phyloP scores from a whole-genome alignment of 2,888 invertebrate species.

The Phengaris arion region DNA sequence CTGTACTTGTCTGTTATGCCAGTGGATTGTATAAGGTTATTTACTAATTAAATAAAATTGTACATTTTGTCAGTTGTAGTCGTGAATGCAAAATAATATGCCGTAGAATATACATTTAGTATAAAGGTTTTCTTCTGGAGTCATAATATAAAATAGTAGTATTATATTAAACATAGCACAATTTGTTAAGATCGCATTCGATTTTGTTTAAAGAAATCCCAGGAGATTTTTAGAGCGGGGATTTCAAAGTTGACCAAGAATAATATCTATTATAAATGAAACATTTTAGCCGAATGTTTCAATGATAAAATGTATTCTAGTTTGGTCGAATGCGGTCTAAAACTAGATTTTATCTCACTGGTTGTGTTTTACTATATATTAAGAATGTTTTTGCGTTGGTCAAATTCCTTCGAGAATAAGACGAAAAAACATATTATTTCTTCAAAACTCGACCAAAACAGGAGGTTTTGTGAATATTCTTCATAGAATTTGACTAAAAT shows the following conservation, averaged over 20 bases:
- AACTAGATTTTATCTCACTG: constrained; percentile 14
- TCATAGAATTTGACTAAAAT: background rate
- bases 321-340: background rate
- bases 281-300: background rate
- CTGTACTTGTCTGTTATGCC: background rate
- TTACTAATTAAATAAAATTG: no score
- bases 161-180: constrained; percentile 26
- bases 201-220: background rate
- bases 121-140: background rate
- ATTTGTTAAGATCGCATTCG: constrained; percentile 11
- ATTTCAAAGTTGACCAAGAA: background rate
- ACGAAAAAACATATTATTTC: background rate
- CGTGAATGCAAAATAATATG: no score
- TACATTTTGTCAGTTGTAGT: no score
- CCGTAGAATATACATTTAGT: background rate
- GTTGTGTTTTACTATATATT: constrained; percentile 25
- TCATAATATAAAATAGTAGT: constrained; percentile 22
- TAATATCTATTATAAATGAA: no score
- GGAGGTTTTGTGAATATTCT: background rate
- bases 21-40: background rate
- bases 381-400: background rate
- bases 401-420: background rate
- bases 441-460: background rate
- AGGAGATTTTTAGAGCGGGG: background rate
- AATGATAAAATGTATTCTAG: background rate